Base-by-base conservation (phyloP, 1,140 invertebrate species). In the Procambarus clarkii region DNA sequence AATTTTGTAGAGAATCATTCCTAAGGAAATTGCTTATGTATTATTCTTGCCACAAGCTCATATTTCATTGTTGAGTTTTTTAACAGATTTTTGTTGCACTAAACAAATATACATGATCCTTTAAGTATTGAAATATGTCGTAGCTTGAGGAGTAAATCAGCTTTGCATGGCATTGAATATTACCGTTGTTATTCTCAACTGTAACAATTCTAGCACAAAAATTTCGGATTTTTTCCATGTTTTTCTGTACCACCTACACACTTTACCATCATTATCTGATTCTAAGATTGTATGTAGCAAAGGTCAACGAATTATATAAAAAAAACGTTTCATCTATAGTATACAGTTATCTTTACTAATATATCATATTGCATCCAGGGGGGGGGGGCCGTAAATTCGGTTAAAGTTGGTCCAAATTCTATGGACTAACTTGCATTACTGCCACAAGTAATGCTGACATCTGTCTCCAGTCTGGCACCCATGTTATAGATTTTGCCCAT, bases 1-100 rank as follows among this genome's bases (percentile, higher is more conserved):
- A 74, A 46, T 88, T 82, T 88, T 88, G 50, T 88, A 69, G 64
- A 82, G 86, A 81, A 50, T 81, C n/a, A 74, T 81, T 88, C 79
- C 54, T 54, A 46, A 82, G 46, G 82, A 88, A 88, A 80, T 45
- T 79, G 60, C 13, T 46, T n/a, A n/a, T 88, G 64, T 71, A 78
- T 81, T 81, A 74, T 88, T 88, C 79, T 88, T 81, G 86, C 86
- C 86, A 80, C 78, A 81, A 82, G 79, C 78, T 71, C 34, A 86
- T 46, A 86, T 34, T 81, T 88, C 54, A 88, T 18, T 81, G 64
- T 79, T 80, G 86, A 54, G 18, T 46, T 74, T 71, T 64, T 81
- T 45, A 54, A 80, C 69, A 82, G 79, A 50, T 46, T 81, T n/a
- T 0, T 64, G 81, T 83, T 83, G 81, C n/a, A 45, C 34, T 83